phyloP scores from a whole-genome alignment of 2,113 vertebrate species.

The Cepphus grylle region DNA sequence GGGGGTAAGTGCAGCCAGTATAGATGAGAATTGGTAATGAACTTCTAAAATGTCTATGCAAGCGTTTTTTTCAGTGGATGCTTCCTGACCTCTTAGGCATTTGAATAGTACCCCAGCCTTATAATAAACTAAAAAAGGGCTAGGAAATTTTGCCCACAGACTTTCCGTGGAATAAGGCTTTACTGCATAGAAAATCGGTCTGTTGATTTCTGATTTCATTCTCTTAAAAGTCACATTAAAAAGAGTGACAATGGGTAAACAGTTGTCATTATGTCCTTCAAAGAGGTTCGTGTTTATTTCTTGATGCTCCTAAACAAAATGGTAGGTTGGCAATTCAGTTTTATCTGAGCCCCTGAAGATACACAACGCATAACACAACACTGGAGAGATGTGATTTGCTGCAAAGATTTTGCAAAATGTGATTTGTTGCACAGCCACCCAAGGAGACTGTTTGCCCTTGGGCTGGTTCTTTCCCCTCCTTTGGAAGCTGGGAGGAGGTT shows the following conservation, averaged over 20 bases:
- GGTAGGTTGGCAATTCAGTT: neutral
- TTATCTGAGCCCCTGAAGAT: neutral
- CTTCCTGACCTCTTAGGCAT: neutral
- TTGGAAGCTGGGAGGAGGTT: neutral
- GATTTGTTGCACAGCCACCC: slow-evolving; percentile 1
- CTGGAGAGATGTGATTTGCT: neutral
- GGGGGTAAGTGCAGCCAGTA: neutral
- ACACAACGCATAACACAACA: neutral
- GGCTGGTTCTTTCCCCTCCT: neutral
- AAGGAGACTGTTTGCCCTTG: neutral
- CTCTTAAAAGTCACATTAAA: neutral
- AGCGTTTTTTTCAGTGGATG: neutral
- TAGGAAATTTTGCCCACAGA: neutral
- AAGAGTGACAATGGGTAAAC: neutral
- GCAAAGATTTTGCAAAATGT: neutral
- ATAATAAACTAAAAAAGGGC: neutral
- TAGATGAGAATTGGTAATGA: neutral
- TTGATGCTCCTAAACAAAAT: neutral
- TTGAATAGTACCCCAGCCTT: neutral
- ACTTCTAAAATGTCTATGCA: neutral
- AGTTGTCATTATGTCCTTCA: neutral
- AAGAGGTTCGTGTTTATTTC: neutral
- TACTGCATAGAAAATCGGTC: neutral
- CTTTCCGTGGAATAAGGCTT: neutral
- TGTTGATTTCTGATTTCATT: neutral